Evolutionary conservation across 1,140 invertebrate genomes (phyloP).

Genomic region (Pteromalus puparum): DNA sequence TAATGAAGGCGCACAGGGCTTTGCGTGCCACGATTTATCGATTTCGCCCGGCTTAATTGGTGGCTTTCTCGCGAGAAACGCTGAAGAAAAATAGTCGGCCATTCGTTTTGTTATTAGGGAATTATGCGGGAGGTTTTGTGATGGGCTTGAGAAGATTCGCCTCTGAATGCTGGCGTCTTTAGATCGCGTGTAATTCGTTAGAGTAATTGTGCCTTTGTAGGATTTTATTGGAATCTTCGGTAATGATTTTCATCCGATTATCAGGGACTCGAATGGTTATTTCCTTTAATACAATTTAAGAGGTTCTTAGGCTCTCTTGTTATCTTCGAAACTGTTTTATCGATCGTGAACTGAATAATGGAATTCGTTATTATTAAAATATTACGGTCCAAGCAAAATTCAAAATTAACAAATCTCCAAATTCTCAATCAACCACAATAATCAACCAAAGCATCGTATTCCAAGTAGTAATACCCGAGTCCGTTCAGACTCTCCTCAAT

Average conservation of each 20-base stretch:
- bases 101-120: slow-evolving; percentile 15
- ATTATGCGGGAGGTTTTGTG: background rate
- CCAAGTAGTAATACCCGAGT: slow-evolving; percentile 14
- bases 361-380: too few species aligned
- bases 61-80: background rate
- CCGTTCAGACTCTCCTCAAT: background rate
- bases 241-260: too few species aligned
- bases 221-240: too few species aligned
- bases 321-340: too few species aligned
- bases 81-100: slow-evolving; percentile 1
- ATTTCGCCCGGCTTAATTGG: slow-evolving; percentile 39
- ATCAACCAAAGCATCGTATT: background rate
- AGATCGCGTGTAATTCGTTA: background rate
- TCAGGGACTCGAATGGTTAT: too few species aligned
- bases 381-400: too few species aligned
- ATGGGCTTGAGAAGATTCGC: background rate
- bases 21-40: slow-evolving; percentile 31
- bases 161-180: background rate
- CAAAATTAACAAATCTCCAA: background rate
- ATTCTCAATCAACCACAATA: background rate
- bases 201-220: too few species aligned
- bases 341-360: too few species aligned
- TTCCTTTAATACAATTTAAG: too few species aligned
- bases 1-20: slow-evolving; percentile 35
- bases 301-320: too few species aligned